These are phyloP conservation scores for Bombus affinis DNA, from an alignment of 1,140 invertebrate species.

Conservation along the genomic window DNA sequence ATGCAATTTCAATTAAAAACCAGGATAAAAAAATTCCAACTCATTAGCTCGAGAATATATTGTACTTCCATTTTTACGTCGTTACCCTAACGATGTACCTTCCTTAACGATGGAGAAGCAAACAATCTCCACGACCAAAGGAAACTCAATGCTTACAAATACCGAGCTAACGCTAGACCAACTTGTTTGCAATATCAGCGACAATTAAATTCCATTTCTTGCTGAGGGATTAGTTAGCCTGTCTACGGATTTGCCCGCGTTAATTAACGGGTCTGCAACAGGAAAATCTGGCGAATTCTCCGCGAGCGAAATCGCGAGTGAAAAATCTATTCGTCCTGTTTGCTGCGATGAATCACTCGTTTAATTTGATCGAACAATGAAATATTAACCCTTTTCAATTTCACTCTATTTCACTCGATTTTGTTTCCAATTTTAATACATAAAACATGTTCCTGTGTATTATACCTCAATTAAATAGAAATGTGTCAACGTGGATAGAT, in stretches of 20 bases:
- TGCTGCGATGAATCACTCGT: not conserved
- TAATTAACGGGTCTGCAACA: not conserved
- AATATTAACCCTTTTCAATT: not conserved
- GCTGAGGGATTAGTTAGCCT: not conserved
- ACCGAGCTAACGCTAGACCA: not conserved
- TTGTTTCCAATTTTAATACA: not conserved
- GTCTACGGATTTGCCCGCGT: not conserved
- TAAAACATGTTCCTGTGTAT: too few relatives aligned
- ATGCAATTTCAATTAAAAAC: not conserved
- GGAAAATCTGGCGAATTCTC: not conserved
- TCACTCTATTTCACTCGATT: not conserved
- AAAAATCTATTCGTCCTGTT: not conserved
- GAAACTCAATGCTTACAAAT: not conserved
- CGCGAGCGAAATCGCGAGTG: not conserved
- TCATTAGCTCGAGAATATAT: not conserved
- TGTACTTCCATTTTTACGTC: too few relatives aligned
- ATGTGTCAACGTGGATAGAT: too few relatives aligned
- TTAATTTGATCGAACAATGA: not conserved
- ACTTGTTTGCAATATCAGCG: not conserved
- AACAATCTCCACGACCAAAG: too few relatives aligned
- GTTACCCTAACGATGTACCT: not conserved
- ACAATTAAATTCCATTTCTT: constrained; percentile 40
- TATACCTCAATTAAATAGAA: too few relatives aligned
- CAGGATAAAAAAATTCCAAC: not conserved
- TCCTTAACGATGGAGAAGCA: not conserved